Base-by-base conservation (phyloP, 1,140 invertebrate species). In the Calliopsis andreniformis region DNA sequence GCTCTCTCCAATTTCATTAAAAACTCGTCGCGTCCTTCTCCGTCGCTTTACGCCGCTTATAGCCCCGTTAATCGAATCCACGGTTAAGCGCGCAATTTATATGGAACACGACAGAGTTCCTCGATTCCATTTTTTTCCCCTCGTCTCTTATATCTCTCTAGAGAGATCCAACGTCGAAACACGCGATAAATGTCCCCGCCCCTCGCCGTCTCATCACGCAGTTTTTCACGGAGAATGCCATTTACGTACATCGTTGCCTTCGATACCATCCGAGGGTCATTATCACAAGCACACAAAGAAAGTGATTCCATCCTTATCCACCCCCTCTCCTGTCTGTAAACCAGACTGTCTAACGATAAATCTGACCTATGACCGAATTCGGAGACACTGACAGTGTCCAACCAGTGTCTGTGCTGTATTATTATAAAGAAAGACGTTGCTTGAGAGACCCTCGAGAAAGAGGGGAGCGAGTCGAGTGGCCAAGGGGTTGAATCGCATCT, bases 61-160 rank as follows among this genome's bases (percentile, higher is more conserved):
- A 43, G 25, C 25, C n/a, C 10, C 49, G 61, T 66, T 73, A 55
- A 73, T 73, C 61, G 70, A 73, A 73, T 66, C 43, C 70, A 1
- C 28, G 70, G 35, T 73, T 66, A 73, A 66, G 39, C 39, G 49
- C n/a, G 62, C 70, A 66, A 55, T 66, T 73, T 66, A 66, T 64
- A 55, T 55, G 39, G 61, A 73, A 8, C 61, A 64, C 49, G 35
- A 45, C 14, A 35, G 25, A 32, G 25, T 6, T 43, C 47, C 35
- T 16, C 35, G 23, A 5, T 32, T 64, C 59, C 39, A 72, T 39
- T 63, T 64, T 72, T 64, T 71, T 30, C 25, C 3, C 35, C 23
- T 30, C 14, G n/a, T 18, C 47, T 43, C 61, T 51, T 18, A 4
- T n/a, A 0, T 23, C 39, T 3, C 8, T 43, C 70, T 25, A 25